Percentiles rank a stretch among this genome's conserved stretches.
These are phyloP conservation scores for Agrenia bidenticulata DNA, from an alignment of 2,888 invertebrate genomes.

Conservation along the genomic window DNA sequence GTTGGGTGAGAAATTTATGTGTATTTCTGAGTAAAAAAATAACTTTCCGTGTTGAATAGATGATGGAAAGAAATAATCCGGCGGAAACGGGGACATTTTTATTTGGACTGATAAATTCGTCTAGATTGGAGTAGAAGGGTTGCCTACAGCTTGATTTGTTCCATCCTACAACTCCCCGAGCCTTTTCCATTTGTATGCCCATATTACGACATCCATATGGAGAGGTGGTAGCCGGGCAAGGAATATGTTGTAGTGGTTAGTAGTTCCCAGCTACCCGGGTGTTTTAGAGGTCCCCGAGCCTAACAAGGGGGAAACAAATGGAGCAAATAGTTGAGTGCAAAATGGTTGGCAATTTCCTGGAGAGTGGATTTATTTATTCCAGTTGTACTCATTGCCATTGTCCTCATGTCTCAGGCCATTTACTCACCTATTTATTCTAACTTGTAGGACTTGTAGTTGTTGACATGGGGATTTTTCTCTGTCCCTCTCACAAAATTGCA, in stretches of 20 bases:
- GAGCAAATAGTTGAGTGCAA: constrained; percentile 35
- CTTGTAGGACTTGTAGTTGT: constrained; percentile 9
- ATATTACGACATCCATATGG: neutral
- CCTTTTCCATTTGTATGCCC: neutral
- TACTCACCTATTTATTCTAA: constrained; percentile 37
- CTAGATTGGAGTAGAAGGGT: neutral
- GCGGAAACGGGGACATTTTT: constrained; percentile 31
- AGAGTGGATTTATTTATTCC: constrained; percentile 21
- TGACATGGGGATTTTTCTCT: constrained; percentile 47
- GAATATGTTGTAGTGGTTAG: neutral
- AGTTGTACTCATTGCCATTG: constrained; percentile 27
- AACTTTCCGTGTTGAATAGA: constrained; percentile 1
- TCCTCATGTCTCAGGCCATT: constrained; percentile 43
- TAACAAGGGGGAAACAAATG: constrained; percentile 30
- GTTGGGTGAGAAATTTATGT: constrained; percentile 14
- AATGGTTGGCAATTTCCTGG: constrained; percentile 46
- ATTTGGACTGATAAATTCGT: constrained; percentile 10
- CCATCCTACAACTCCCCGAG: neutral
- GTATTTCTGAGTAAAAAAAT: constrained; percentile 5
- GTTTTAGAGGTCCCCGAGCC: neutral
- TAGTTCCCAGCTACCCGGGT: neutral
- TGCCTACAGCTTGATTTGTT: constrained; percentile 12
- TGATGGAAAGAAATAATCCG: constrained; percentile 28
- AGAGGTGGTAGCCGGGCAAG: neutral
- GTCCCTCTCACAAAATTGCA: constrained; percentile 23